phyloP scores from a whole-genome alignment of 2,888 invertebrate genomes.

The Apoderus coryli region DNA sequence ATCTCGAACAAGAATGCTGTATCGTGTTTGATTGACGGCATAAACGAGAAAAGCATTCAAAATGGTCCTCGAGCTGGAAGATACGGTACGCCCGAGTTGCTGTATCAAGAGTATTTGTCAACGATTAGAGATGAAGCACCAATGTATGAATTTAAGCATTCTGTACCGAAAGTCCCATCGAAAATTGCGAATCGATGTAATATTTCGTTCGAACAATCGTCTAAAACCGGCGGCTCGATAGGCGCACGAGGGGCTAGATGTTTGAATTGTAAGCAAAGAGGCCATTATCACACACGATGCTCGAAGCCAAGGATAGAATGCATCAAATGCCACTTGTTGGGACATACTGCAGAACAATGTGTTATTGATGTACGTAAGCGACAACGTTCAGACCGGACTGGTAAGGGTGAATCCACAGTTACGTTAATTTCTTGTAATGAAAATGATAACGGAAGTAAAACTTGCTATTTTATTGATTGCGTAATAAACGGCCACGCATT shows the following conservation, averaged over 20 bases:
- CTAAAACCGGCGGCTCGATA: too few species aligned
- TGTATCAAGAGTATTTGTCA: constrained; percentile 13
- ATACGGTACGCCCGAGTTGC: constrained; percentile 10
- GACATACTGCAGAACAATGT: constrained; percentile 11
- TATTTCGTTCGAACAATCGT: too few species aligned
- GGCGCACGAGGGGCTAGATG: too few species aligned
- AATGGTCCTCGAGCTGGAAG: constrained; percentile 12
- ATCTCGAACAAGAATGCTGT: constrained; percentile 12
- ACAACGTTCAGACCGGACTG: constrained; percentile 2
- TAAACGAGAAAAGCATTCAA: constrained; percentile 10
- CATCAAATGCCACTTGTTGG: constrained; percentile 11
- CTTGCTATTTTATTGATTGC: constrained; percentile 15
- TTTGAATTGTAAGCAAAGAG: constrained; percentile 13
- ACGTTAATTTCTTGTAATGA: constrained; percentile 8
- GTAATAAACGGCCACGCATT: constrained; percentile 11
- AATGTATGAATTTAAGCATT: constrained; percentile 7
- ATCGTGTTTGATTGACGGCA: constrained; percentile 12
- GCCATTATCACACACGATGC: constrained; percentile 12
- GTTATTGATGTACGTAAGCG: constrained; percentile 1
- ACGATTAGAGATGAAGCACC: constrained; percentile 11
- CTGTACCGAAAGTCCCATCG: constrained; percentile 4
- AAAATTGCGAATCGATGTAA: too few species aligned
- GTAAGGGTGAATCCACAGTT: constrained; percentile 9
- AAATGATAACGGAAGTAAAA: constrained; percentile 4
- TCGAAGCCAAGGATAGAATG: constrained; percentile 11